Conservation (phyloP, 35 echinoderm and acorn worm species). For the Diadema setosum region DNA sequence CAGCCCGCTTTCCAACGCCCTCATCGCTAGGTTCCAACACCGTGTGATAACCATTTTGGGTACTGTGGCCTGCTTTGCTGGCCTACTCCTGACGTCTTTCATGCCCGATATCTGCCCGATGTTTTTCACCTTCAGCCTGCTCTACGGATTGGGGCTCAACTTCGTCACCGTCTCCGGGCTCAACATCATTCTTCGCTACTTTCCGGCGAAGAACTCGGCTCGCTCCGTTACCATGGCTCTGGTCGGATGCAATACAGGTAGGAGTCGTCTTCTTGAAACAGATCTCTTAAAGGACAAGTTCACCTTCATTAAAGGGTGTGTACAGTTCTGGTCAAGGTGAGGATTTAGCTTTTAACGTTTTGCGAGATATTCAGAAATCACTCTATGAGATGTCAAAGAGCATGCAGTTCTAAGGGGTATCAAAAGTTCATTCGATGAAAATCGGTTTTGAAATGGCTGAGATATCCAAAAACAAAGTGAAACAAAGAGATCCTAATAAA, state of each 20-base stretch:
- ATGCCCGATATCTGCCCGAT: constrained; percentile 52
- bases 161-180: constrained; percentile 65
- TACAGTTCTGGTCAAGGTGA: too few species aligned
- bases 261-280: neutral
- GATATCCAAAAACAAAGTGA: too few species aligned
- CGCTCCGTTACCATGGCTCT: constrained; percentile 68
- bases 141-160: constrained; percentile 82
- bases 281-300: too few species aligned
- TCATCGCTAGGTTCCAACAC: constrained; percentile 64
- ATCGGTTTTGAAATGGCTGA: too few species aligned
- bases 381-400: too few species aligned
- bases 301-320: too few species aligned
- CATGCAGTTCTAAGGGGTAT: too few species aligned
- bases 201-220: constrained; percentile 63
- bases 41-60: constrained; percentile 28
- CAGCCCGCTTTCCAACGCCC: constrained; percentile 54
- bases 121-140: constrained; percentile 73
- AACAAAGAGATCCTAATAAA: too few species aligned
- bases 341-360: too few species aligned
- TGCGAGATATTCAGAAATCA: too few species aligned
- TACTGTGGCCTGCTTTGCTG: constrained; percentile 37
- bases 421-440: too few species aligned
- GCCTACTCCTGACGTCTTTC: constrained; percentile 51
- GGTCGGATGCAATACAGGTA: constrained; percentile 74
- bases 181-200: constrained; percentile 78